Evolutionary conservation across 1,140 invertebrate genomes (phyloP), one percentile per base, ranked within the genome.

Genomic region (Drosophila cardini): DNA sequence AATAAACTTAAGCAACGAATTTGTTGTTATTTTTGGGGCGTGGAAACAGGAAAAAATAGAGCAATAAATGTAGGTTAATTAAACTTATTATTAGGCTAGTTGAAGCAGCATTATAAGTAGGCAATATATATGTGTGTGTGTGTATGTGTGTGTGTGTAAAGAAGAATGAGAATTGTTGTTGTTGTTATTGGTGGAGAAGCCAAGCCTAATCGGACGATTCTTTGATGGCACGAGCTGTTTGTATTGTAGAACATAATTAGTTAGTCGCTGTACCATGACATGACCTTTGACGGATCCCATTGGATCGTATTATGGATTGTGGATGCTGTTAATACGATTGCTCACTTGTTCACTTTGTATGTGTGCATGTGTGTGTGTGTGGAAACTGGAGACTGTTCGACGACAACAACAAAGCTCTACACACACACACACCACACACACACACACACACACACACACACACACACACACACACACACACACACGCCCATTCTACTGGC

Each of bases 201-300:
- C 69, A 71, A 70, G 32, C 56, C 56, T 32, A 36, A 38, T 4
- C 46, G 32, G 34, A 50, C 62, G 21, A 58, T 72, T 72, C 61
- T 63, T 63, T 63, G 38, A 53, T 52, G 61, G 60, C 60, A 62
- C 60, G 60, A 62, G 60, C 60, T 62, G 60, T 46, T 61, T 56
- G 62, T 45, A 32, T 15, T 30, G n/a, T 61, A 48, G 56, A 78
- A 69, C 69, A 76, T 83, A 83, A 86, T 86, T 87, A 86, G 83
- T 83, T 86, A 69, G 81, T 83, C 76, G 84, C 62, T 86, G 61
- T 87, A 83, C 79, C 83, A 83, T 86, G 83, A 83, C 83, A 79
- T 87, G 83, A 86, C 83, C 83, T 86, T 79, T 86, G 76, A 8
- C 60, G 34, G 58, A 60, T 60, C 62, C 57, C 38, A 61, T 69